A percentile compares a stretch with the other conserved stretches of the same genome.
These are phyloP conservation scores for Callimico goeldii DNA, from an alignment of 2,797 vertebrate species.

Conservation along the genomic window DNA sequence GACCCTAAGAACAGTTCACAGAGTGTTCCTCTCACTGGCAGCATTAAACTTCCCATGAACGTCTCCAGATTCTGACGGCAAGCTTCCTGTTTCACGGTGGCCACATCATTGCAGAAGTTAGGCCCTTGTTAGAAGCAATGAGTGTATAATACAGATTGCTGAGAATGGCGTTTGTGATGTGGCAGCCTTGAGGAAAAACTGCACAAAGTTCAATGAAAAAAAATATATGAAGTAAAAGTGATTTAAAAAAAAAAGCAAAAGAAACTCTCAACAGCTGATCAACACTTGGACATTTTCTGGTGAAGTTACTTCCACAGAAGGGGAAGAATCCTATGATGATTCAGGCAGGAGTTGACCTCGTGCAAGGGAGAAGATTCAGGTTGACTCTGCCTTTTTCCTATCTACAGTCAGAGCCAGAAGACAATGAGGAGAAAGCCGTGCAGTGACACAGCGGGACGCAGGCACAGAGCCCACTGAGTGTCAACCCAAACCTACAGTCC, in stretches of 20 bases:
- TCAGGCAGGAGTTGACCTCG: neutral
- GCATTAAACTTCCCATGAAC: neutral
- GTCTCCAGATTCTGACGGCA: neutral
- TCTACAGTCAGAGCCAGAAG: neutral
- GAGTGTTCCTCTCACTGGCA: neutral
- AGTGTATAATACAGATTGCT: neutral
- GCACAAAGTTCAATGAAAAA: neutral
- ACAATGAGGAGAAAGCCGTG: no score
- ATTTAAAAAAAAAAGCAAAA: neutral
- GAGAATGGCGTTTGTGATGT: neutral
- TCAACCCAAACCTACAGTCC: neutral
- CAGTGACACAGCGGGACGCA: neutral
- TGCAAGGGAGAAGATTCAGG: neutral
- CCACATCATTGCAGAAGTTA: neutral
- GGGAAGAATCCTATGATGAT: neutral
- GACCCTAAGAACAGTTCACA: neutral
- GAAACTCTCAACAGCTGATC: neutral
- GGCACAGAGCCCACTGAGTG: fast-evolving
- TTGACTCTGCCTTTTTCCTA: neutral
- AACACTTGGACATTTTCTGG: neutral
- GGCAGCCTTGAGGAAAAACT: neutral
- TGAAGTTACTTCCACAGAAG: neutral
- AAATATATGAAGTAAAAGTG: neutral
- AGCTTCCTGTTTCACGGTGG: neutral
- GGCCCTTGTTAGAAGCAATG: neutral